These are phyloP conservation scores for Thalassarche chlororhynchos DNA, from an alignment of 2,113 vertebrate genomes.

Conservation along the genomic window DNA sequence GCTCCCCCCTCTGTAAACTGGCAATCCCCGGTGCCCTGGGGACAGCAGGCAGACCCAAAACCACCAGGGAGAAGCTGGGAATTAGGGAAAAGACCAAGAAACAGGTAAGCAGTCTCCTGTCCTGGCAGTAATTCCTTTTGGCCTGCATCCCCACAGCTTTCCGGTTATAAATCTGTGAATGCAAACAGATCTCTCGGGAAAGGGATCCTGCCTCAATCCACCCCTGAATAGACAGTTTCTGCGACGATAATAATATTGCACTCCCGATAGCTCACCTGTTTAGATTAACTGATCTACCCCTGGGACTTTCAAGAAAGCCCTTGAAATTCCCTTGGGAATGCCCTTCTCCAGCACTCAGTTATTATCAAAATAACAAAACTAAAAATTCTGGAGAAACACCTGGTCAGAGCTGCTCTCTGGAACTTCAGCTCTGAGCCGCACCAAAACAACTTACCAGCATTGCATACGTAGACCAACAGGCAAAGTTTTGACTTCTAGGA, in stretches of 20 bases:
- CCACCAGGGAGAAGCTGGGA: fast-evolving
- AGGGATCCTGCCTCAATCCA: neutral
- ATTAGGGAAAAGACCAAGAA: neutral
- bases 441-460: neutral
- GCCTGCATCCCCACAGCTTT: neutral
- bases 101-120: neutral
- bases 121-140: neutral
- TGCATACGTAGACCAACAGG: fast-evolving
- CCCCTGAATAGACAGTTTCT: neutral
- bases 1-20: neutral
- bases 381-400: neutral
- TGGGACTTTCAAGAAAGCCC: neutral
- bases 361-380: neutral
- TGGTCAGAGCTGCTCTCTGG: fast-evolving
- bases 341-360: neutral
- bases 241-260: fast-evolving
- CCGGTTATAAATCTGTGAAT: neutral
- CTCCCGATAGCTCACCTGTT: fast-evolving
- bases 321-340: neutral
- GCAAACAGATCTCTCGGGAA: neutral
- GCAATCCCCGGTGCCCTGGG: too few relatives aligned
- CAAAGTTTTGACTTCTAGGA: fast-evolving
- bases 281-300: neutral
- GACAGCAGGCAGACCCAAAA: neutral
- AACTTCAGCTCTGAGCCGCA: neutral